Base-by-base conservation (phyloP, 2,113 vertebrate genomes). In the Progne subis region DNA sequence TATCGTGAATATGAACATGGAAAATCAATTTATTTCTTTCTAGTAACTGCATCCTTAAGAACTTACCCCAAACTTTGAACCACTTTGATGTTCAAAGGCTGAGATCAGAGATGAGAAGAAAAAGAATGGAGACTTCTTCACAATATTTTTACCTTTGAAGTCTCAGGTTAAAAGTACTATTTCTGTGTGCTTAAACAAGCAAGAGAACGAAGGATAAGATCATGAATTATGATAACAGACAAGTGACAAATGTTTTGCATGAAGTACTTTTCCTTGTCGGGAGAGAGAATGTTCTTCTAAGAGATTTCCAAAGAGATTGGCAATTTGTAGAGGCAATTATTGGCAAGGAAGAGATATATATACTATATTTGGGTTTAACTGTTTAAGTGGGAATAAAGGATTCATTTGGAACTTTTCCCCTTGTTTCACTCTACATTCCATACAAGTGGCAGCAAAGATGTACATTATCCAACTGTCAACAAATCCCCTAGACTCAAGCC, bases 111-210 rank as follows among this genome's bases (percentile, higher is more conserved):
- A 96, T 13, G 2, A 83, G 88, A 77, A 87, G 71, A 93, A 71
- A 72, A 91, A 95, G 88, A 96, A 90, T 57, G 37, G 55, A 69
- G 44, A 70, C 41, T 85, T 78, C 78, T 94, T 90, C 94, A 77
- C 41, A 70, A 85, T 88, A 86, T 39, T 96, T 97, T 88, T 96
- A 88, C 83, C 49, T 97, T 94, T 97, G 95, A 97, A 97, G 86
- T 91, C 61, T 91, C 67, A 57, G 94, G 95, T 90, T 94, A 95
- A 96, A 97, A 94, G 94, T 69, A 86, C 60, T 88, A 88, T 76
- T 91, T 88, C 64, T 94, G 52, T 94, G 95, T 96, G 92, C 82
- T 96, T 91, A 81, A 88, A 91, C 41, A 86, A 96, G 91, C 18
- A 50, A 90, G 37, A 94, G 55, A 55, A 95, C 47, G 81, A 96